phyloP scores from a whole-genome alignment of 2,113 vertebrate genomes.

The Aplodontia rufa region DNA sequence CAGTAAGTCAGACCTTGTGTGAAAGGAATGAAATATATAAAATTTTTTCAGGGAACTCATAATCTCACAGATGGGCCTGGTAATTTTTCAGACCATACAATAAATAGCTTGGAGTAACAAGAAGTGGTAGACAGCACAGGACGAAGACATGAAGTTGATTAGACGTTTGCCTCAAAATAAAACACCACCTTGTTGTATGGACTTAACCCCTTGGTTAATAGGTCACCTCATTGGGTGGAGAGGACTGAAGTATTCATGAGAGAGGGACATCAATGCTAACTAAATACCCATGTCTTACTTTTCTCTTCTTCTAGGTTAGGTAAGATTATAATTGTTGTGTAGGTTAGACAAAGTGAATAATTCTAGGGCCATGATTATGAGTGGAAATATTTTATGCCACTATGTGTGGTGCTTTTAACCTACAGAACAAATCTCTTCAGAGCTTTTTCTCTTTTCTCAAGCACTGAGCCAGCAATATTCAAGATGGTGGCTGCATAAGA shows the following conservation, averaged over 20 bases:
- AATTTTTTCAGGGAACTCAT: constrained; percentile 53
- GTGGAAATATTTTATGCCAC: not conserved
- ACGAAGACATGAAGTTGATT: not conserved
- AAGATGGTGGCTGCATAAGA: not conserved
- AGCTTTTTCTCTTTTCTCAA: not conserved
- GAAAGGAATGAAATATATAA: constrained; percentile 45
- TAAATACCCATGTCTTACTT: not conserved
- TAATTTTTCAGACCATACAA: constrained; percentile 39
- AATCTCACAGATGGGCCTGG: constrained; percentile 48
- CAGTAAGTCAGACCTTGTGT: constrained; percentile 20
- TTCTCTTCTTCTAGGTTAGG: not conserved
- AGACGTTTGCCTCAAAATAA: not conserved
- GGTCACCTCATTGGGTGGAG: not conserved
- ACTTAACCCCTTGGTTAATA: not conserved
- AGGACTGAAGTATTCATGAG: not conserved
- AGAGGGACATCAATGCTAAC: not conserved
- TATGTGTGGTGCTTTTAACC: not conserved
- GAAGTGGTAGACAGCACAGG: not conserved
- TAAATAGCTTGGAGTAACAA: constrained; percentile 39
- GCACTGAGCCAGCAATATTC: not conserved
- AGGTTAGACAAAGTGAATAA: not conserved
- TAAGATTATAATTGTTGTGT: not conserved
- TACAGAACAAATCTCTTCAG: not conserved
- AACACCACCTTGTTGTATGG: not conserved
- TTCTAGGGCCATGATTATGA: not conserved